Evolutionary conservation across 2,113 vertebrate species (phyloP), one percentile per base, ranked within the genome.

Genomic region (Narcine bancroftii): DNA sequence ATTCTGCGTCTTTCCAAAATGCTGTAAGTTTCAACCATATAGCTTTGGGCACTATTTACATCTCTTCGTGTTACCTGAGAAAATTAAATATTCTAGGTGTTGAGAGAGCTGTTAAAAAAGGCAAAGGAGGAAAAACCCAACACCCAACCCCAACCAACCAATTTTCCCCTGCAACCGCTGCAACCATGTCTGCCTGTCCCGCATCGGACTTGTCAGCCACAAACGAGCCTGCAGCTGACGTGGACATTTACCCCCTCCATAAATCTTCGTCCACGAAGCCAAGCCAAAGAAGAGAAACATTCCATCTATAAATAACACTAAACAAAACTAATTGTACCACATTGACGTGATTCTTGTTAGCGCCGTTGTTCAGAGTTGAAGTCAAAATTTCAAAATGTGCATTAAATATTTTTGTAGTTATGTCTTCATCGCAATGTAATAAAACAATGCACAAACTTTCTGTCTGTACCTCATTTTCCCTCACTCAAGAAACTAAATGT

Each of bases 31-130:
- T 29, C 66, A 91, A 36, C 63, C 47, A 2, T 71, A 33, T 91
- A 91, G 89, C 89, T 91, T 66, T 47, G 63, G 42, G 89, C 89
- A 69, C 17, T 47, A 15, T 91, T 69, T 33, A 47, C 24, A 66
- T 69, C 63, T 66, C 4, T 39, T 26, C 39, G 26, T 2, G 9
- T 91, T 39, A 91, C 69, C 45, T 71, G 24, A 69, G 89, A 91
- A 91, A 91, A 42, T 71, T 45, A 42, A 69, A 69, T 66, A 71
- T 91, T 91, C 6, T 42, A 45, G 6, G 65, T 26, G 26, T 91
- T 69, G 26, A 60, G 85, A 3, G 56, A 91, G 42, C 36, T 91
- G 42, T 26, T 42, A n/a, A n/a, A n/a, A n/a, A n/a, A n/a, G n/a
- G n/a, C n/a, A n/a, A n/a, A n/a, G n/a, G n/a, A n/a, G n/a, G n/a